Percentiles rank a stretch among this genome's conserved stretches.
phyloP scores from a whole-genome alignment of 1,140 invertebrate species.

The Ganaspis sp. region DNA sequence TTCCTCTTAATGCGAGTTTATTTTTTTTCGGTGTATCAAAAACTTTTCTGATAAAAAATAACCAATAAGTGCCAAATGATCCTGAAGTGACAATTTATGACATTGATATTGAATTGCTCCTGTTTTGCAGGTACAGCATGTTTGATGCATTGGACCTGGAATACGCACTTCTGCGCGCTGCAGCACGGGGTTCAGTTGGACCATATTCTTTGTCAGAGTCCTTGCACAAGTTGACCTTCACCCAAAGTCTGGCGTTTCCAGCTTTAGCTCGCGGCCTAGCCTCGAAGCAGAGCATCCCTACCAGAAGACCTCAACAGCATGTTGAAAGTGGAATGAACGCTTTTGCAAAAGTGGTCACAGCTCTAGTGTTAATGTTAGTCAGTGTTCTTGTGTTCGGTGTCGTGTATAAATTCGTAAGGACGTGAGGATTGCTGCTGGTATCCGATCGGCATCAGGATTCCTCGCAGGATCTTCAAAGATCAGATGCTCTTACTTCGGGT shows the following conservation, averaged over 20 bases:
- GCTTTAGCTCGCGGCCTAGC: slow-evolving; percentile 83
- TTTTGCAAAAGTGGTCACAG: slow-evolving; percentile 84
- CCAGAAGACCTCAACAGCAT: slow-evolving; percentile 78
- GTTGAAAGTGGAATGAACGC: slow-evolving; percentile 82
- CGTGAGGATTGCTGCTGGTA: slow-evolving; percentile 86
- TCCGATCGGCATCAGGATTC: slow-evolving; percentile 68
- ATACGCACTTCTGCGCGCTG: slow-evolving; percentile 82
- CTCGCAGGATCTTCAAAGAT: slow-evolving; percentile 46
- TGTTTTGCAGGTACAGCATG: slow-evolving; percentile 78
- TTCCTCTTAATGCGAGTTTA: too few relatives aligned
- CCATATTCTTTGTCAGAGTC: slow-evolving; percentile 85
- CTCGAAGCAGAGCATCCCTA: slow-evolving; percentile 79
- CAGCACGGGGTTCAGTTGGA: slow-evolving; percentile 83
- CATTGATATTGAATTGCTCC: too few relatives aligned
- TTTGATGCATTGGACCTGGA: slow-evolving; percentile 85
- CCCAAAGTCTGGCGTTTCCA: slow-evolving; percentile 85
- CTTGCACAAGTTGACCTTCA: slow-evolving; percentile 85
- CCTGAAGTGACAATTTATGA: too few relatives aligned
- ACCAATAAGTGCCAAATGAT: too few relatives aligned
- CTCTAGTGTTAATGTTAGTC: slow-evolving; percentile 82
- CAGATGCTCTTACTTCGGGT: slow-evolving; percentile 39
- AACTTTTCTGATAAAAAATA: neutral
- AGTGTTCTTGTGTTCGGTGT: slow-evolving; percentile 85
- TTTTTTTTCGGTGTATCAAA: too few relatives aligned
- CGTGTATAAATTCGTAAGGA: slow-evolving; percentile 85